Evolutionary conservation across 2,888 invertebrate species (phyloP).

Genomic region (Dynastes grantii): DNA sequence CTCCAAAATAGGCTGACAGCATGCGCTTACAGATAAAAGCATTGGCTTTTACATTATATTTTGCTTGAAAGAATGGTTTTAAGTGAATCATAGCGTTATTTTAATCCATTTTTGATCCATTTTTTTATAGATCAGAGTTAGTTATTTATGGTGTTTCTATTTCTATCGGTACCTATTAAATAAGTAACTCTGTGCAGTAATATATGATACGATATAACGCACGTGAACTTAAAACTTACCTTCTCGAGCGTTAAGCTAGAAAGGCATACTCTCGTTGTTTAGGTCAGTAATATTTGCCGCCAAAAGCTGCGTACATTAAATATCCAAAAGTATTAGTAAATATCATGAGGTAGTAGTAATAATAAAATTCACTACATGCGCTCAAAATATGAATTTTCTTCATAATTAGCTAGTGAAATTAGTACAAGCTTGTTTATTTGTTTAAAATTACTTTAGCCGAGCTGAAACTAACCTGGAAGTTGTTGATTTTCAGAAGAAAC

Average conservation of each 20-base stretch:
- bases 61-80: background rate
- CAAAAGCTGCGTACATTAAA: constrained; percentile 31
- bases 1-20: constrained; percentile 25
- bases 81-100: constrained; percentile 11
- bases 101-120: background rate
- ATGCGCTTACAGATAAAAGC: constrained; percentile 38
- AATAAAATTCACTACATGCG: constrained; percentile 41
- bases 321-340: constrained; percentile 30
- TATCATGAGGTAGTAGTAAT: constrained; percentile 16
- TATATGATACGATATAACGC: constrained; percentile 9
- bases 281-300: constrained; percentile 31
- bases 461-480: constrained; percentile 47
- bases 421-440: constrained; percentile 36
- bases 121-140: constrained; percentile 25
- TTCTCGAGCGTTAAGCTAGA: constrained; percentile 23
- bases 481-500: constrained; percentile 45
- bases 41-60: constrained; percentile 21
- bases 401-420: constrained; percentile 26
- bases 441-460: constrained; percentile 16
- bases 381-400: constrained; percentile 14
- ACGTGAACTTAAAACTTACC: constrained; percentile 34
- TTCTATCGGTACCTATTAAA: background rate
- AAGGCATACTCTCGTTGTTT: constrained; percentile 10
- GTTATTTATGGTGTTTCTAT: constrained; percentile 10
- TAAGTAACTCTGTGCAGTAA: constrained; percentile 30